Evolutionary conservation across 2,113 vertebrate species (phyloP), one percentile per base, ranked within the genome.

Genomic region (Datnioides undecimradiatus): DNA sequence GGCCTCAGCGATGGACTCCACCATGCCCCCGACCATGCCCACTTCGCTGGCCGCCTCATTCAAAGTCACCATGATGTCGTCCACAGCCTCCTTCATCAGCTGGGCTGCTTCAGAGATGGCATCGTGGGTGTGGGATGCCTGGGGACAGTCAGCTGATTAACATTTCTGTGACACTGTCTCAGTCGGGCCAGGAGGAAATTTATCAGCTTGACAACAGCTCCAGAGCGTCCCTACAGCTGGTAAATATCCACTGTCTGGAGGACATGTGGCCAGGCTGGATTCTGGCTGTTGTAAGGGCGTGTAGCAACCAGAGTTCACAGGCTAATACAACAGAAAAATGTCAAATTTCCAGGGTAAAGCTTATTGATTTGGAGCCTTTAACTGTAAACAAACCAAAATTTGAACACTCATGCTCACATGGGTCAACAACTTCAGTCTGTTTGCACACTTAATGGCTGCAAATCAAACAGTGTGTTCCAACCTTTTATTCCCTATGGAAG

Each of bases 21-120:
- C 97, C 98, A 99, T 99, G 29, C 98, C 98, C 12, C 97, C 97
- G 27, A 99, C 98, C 96, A 99, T 95, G 34, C 98, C 98, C 2
- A 96, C 98, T 87, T 99, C 98, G 3, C 98, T 99, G 52, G 97
- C 98, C 0, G 98, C 98, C 90, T 99, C 98, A 0, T 99, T 99
- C 86, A 99, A 84, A 0, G 98, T 99, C 89, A 98, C 97, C 97
- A 99, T 98, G 76, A 99, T 97, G 91, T 99, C 98, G 3, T 99
- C 98, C 46, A 99, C 98, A 0, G 98, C 98, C 87, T 99, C 98
- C 85, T 97, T 98, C 98, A 99, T 99, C 82, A 99, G 94, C 83
- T 98, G 98, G 3, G 97, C 93, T 0, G 98, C 98, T 86, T 99
- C 98, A 0, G 96, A 95, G 79, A 99, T 98, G 62, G 98, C 98